Evolutionary conservation across 2,888 invertebrate species (phyloP).

Genomic region (Caenorhabditis uteleia): DNA sequence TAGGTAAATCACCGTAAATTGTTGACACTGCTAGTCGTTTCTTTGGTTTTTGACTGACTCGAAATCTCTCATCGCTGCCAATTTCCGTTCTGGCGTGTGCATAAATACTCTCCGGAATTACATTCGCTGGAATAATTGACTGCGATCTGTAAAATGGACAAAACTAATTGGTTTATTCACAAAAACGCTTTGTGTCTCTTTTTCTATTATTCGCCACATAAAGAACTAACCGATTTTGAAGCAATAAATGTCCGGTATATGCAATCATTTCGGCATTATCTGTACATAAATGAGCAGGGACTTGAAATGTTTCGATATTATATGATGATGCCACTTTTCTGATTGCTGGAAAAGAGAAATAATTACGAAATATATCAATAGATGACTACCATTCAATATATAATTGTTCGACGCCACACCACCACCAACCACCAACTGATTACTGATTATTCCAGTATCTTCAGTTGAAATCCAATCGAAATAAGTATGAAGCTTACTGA

Average conservation of each 20-base stretch:
- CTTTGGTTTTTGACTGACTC: slow-evolving; percentile 9
- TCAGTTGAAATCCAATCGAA: slow-evolving; percentile 21
- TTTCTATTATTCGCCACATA: no score
- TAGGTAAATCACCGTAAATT: slow-evolving; percentile 25
- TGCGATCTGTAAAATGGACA: slow-evolving; percentile 12
- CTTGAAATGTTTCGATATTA: slow-evolving; percentile 20
- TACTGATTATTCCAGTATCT: neutral
- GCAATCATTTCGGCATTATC: slow-evolving; percentile 99
- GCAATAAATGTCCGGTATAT: slow-evolving; percentile 74
- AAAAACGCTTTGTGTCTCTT: no score
- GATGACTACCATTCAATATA: slow-evolving; percentile 36
- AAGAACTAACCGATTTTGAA: slow-evolving; percentile 34
- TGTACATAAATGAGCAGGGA: slow-evolving; percentile 83
- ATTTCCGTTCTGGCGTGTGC: slow-evolving; percentile 49
- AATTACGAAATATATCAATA: neutral
- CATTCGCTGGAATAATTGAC: slow-evolving; percentile 21
- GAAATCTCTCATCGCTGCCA: slow-evolving; percentile 23
- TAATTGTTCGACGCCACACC: slow-evolving; percentile 65
- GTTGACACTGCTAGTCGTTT: slow-evolving; percentile 34
- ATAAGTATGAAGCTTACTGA: slow-evolving; percentile 35
- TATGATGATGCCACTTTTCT: slow-evolving; percentile 40
- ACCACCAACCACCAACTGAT: slow-evolving; percentile 60
- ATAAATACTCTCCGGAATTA: slow-evolving; percentile 51
- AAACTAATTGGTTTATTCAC: neutral
- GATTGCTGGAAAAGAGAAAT: slow-evolving; percentile 36